Evolutionary conservation across 2,888 invertebrate species (phyloP).

Genomic region (Meiosimyza decipiens): DNA sequence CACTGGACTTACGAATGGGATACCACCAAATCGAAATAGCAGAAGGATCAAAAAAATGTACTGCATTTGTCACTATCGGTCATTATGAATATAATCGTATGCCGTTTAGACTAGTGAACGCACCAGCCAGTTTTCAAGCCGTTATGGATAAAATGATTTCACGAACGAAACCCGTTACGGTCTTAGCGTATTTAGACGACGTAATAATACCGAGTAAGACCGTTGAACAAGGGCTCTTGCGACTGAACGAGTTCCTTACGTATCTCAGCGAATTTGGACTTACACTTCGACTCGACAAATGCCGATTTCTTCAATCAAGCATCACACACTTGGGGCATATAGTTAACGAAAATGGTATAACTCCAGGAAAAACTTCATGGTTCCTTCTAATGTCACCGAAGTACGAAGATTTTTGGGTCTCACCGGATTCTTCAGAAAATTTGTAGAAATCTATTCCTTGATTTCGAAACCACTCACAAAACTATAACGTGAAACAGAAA

Average conservation of each 20-base stretch:
- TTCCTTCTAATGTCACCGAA: no score
- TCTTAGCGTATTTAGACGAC: no score
- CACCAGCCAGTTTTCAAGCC: constrained; percentile 26
- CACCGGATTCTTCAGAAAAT: no score
- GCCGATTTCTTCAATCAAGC: constrained; percentile 40
- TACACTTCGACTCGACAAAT: constrained; percentile 42
- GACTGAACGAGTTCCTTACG: constrained; percentile 35
- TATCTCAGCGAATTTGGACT: constrained; percentile 23
- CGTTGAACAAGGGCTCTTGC: constrained; percentile 33
- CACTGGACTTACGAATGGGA: constrained; percentile 38
- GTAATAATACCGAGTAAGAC: constrained; percentile 37
- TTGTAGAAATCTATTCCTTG: no score
- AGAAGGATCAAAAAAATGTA: constrained; percentile 40
- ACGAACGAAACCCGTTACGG: constrained; percentile 30
- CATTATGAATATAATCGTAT: constrained; percentile 41
- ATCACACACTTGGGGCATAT: constrained; percentile 41
- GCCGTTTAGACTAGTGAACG: no score
- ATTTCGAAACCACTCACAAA: no score
- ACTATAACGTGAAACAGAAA: no score
- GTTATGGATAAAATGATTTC: constrained; percentile 34
- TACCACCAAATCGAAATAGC: constrained; percentile 44
- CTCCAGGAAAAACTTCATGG: constrained; percentile 19
- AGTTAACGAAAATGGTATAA: constrained; percentile 40
- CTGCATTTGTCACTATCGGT: constrained; percentile 44
- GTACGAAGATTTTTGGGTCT: no score